Evolutionary conservation across 2,113 vertebrate genomes (phyloP), one percentile per base, ranked within the genome.

Genomic region (Corvus cornix): DNA sequence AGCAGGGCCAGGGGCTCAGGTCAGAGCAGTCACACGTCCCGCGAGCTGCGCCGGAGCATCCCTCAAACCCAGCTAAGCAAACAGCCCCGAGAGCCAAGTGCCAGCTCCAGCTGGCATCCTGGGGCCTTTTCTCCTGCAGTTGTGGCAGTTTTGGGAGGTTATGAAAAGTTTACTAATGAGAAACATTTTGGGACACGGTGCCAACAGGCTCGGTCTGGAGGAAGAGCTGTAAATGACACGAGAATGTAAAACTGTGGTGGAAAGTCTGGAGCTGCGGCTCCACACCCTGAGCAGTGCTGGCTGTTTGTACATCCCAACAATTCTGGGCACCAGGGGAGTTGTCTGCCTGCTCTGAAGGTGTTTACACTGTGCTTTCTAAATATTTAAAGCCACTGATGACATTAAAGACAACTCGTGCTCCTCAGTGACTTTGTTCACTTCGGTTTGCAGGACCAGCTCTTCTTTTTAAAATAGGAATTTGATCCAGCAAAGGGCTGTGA

Each of bases 81-180:
- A 93, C 90, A 93, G 81, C 87, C 33, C 56, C 2, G 7, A 17
- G 41, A 6, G 92, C 95, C 97, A 74, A 94, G 94, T 51, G 94
- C 93, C 95, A 92, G 27, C 95, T 91, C 95, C 95, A 92, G 95
- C 90, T 96, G 93, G 68, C 95, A 93, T 26, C 84, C 88, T 7
- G 4, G 52, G 17, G 39, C 41, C 18, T 70, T 79, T 83, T 56
- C 72, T 68, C 48, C 92, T 58, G 60, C 92, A 76, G 16, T 73
- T 77, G 95, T n/a, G 88, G 90, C 94, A 84, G 20, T 41, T 88
- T 33, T 21, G 67, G 94, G 93, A 96, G 96, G 94, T 97, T 96
- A 93, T 90, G 95, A 92, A 92, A 95, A 97, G 95, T 95, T 97
- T 87, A 62, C 73, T 87, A 80, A 93, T 39, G 93, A 93, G 94